Base-by-base conservation (phyloP, 2,113 vertebrate genomes). In the Dermatemys mawii region DNA sequence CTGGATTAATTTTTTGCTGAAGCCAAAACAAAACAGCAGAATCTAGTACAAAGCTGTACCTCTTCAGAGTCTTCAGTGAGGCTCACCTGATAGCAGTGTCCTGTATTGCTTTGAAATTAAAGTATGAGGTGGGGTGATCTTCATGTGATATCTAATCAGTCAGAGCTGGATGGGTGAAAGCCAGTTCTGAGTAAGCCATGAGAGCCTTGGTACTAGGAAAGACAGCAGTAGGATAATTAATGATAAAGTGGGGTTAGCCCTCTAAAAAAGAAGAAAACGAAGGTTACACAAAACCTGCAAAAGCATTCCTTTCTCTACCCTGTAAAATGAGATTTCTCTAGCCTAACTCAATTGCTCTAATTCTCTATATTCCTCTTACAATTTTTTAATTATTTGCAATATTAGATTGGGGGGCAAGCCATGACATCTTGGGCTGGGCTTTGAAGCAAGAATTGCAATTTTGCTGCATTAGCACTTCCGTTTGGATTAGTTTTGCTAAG, bases 401-500 rank as follows among this genome's bases (percentile, higher is more conserved):
- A 44, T 75, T 87, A 35, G 32, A 55, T 24, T 75, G 22, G 70
- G 70, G 22, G 38, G 22, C 8, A 16, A 75, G 10, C 51, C 55
- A 41, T 49, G 70, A 49, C 54, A 29, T 10, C 0, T 0, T 35
- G 79, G 49, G 19, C 86, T 48, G 26, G 19, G 8, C 12, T 22
- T 50, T 0, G 0, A 63, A 29, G 17, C 57, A 82, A 57, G 44
- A 21, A 60, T 14, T 29, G 53, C 67, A 55, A 11, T 1, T 0
- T 6, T 73, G 21, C 50, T 67, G 6, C 38, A 24, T n/a, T 32
- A 46, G 50, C 24, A 2, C 35, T 46, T 27, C 55, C 27, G 22
- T 49, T 46, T 6, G 38, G 67, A 8, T 85, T 87, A 32, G 4
- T 57, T 70, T 88, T 49, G n/a, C 27, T 0, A 0, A 10, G 51